Percentiles rank a stretch among this genome's conserved stretches.
phyloP scores from a whole-genome alignment of 2,797 vertebrate species.

The Amblyopsis hoosieri region DNA sequence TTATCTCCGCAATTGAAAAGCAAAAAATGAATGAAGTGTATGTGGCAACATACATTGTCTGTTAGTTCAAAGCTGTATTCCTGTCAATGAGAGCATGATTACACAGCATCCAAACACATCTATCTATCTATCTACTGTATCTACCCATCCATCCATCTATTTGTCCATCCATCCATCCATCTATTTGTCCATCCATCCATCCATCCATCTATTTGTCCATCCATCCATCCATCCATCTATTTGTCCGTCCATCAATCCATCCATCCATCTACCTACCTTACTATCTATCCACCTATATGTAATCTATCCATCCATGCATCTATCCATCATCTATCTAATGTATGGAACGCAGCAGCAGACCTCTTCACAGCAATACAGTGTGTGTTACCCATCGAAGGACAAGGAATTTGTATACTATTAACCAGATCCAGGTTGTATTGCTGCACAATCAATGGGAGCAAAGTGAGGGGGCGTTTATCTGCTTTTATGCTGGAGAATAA shows the following conservation, averaged over 20 bases:
- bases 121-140: neutral
- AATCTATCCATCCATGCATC: too few relatives aligned
- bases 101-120: conserved; percentile 30
- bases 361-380: conserved; percentile 19
- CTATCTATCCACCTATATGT: too few relatives aligned
- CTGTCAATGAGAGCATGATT: conserved; percentile 20
- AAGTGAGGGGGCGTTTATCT: conserved; percentile 5
- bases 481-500: conserved; percentile 34
- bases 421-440: neutral
- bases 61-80: conserved; percentile 42
- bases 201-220: too few relatives aligned
- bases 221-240: too few relatives aligned
- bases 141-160: too few relatives aligned
- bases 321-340: too few relatives aligned
- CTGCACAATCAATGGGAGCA: conserved; percentile 30
- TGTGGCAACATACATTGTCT: conserved; percentile 30
- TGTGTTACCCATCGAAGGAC: conserved; percentile 23
- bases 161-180: too few relatives aligned
- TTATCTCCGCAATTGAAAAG: conserved; percentile 38
- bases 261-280: too few relatives aligned
- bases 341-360: conserved; percentile 22
- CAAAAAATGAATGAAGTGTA: neutral
- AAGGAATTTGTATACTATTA: conserved; percentile 27
- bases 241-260: too few relatives aligned
- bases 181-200: too few relatives aligned